phyloP scores from a whole-genome alignment of 2,888 invertebrate species.

The Diadegma fenestrale region DNA sequence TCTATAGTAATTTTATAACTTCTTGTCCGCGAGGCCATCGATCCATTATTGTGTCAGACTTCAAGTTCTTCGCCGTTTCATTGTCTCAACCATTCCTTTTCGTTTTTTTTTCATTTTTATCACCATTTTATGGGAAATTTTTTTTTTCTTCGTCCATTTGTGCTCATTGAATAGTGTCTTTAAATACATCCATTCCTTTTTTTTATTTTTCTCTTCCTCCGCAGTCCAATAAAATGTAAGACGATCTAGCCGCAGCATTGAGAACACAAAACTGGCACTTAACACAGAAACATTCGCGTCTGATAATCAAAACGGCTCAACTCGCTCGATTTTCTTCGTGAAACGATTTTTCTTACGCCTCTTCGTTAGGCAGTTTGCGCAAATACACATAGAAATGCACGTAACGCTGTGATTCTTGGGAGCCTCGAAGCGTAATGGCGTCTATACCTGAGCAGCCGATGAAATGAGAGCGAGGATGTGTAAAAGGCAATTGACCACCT shows the following conservation, averaged over 20 bases:
- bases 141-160: background rate
- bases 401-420: constrained; percentile 75
- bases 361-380: background rate
- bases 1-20: background rate
- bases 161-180: background rate
- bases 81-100: background rate
- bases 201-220: background rate
- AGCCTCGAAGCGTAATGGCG: constrained; percentile 77
- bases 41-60: background rate
- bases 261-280: constrained; percentile 39
- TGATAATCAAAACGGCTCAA: constrained; percentile 21
- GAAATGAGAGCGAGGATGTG: constrained; percentile 83
- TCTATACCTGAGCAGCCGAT: constrained; percentile 63
- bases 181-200: background rate
- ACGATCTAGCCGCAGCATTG: constrained; percentile 40
- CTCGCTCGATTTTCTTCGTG: background rate
- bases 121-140: background rate
- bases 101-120: background rate
- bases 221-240: constrained; percentile 28
- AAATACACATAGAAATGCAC: background rate
- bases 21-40: background rate
- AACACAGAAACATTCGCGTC: background rate
- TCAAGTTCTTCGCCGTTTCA: background rate
- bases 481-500: constrained; percentile 82
- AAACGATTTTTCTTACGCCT: constrained; percentile 3